Evolutionary conservation across 2,888 invertebrate genomes (phyloP).

Genomic region (Atrina japonica): DNA sequence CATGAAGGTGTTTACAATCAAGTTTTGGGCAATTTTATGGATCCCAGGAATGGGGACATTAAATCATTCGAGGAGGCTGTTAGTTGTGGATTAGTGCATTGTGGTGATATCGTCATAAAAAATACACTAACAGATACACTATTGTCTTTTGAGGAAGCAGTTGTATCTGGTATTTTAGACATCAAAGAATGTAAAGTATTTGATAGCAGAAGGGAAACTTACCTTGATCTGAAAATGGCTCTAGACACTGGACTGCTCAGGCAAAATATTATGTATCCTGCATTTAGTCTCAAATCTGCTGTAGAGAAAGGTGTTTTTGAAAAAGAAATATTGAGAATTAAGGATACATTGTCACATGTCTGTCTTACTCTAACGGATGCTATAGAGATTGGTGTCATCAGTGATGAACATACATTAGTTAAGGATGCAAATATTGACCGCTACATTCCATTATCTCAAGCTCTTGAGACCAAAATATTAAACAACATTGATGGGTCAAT

Average conservation of each 20-base stretch:
- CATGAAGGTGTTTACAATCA: conserved; percentile 93
- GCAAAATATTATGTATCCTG: conserved; percentile 80
- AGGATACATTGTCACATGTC: conserved; percentile 68
- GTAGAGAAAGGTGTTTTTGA: conserved; percentile 88
- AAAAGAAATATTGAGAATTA: conserved; percentile 81
- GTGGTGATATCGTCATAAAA: conserved; percentile 57
- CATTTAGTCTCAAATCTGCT: conserved; percentile 93
- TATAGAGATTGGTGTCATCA: conserved; percentile 67
- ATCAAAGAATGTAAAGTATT: conserved; percentile 50
- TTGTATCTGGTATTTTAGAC: conserved; percentile 49
- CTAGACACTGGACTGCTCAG: conserved; percentile 53
- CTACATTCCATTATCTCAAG: conserved; percentile 86
- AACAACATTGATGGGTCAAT: conserved; percentile 56
- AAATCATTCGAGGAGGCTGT: conserved; percentile 68
- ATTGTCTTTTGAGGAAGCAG: conserved; percentile 54
- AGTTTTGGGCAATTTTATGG: conserved; percentile 89
- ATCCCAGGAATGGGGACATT: conserved; percentile 79
- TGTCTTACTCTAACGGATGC: conserved; percentile 68
- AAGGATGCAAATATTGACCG: conserved; percentile 89
- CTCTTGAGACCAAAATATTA: conserved; percentile 62
- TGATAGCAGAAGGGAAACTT: conserved; percentile 44
- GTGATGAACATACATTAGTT: conserved; percentile 80
- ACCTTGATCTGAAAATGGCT: conserved; percentile 55
- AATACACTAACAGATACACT: conserved; percentile 53
- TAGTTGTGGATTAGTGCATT: conserved; percentile 56